phyloP scores from a whole-genome alignment of 2,888 invertebrate genomes.

The Ditylenchus weischeri region DNA sequence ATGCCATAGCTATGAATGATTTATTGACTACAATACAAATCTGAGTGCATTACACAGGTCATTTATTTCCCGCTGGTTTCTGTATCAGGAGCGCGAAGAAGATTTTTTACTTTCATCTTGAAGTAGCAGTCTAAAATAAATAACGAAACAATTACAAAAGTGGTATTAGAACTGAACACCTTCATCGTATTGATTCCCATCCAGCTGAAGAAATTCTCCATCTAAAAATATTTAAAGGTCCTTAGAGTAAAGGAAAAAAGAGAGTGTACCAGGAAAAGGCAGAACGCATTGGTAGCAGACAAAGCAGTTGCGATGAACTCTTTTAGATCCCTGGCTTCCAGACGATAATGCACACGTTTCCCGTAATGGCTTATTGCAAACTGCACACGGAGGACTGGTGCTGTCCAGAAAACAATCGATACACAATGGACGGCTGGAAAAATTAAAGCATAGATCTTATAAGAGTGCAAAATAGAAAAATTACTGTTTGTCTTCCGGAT shows the following conservation, averaged over 20 bases:
- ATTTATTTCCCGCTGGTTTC: no score
- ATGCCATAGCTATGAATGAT: no score
- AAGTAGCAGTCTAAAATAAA: no score
- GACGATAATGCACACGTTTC: not conserved
- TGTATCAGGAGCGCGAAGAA: no score
- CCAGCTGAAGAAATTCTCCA: not conserved
- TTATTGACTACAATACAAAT: no score
- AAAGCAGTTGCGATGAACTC: slow-evolving; percentile 1
- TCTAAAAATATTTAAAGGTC: not conserved
- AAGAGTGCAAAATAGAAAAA: not conserved
- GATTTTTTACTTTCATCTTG: no score
- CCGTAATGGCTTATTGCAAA: not conserved
- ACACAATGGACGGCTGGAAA: not conserved
- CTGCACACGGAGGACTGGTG: slow-evolving; percentile 1
- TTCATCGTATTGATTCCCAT: slow-evolving; percentile 4
- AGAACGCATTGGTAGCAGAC: slow-evolving; percentile 1
- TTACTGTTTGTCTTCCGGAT: not conserved
- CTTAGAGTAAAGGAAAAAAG: not conserved
- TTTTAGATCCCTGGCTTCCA: not conserved
- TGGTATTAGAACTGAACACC: not conserved
- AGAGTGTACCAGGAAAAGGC: not conserved
- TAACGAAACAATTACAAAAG: no score
- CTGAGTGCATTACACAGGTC: no score
- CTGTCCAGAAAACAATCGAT: not conserved
- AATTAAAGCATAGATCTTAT: not conserved